These are phyloP conservation scores for Phoenicopterus ruber DNA, from an alignment of 2,113 vertebrate species.

Conservation along the genomic window DNA sequence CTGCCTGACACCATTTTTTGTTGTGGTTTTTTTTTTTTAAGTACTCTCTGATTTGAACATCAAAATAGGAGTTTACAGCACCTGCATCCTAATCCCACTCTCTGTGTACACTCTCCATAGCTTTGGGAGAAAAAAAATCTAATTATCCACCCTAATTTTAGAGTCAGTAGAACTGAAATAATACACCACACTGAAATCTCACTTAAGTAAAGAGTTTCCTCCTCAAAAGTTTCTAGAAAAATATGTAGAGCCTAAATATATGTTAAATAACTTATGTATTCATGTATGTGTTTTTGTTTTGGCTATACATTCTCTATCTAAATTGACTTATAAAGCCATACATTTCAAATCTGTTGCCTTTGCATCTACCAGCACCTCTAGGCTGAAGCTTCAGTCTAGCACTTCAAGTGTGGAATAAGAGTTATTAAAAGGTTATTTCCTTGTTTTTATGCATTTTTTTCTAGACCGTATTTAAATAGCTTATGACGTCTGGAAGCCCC, in stretches of 20 bases:
- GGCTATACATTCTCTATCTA: neutral
- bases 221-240: neutral
- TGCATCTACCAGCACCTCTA: neutral
- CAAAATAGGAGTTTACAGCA: neutral
- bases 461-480: neutral
- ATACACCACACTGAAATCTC: neutral
- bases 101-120: neutral
- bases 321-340: neutral
- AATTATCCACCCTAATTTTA: neutral
- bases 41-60: neutral
- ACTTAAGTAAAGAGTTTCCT: neutral
- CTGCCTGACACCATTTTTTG: neutral
- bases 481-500: slow-evolving; percentile 70
- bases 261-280: neutral
- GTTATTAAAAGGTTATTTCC: neutral
- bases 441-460: neutral
- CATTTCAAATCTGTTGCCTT: neutral
- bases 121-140: neutral
- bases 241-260: neutral
- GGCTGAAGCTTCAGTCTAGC: neutral
- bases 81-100: neutral
- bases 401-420: neutral
- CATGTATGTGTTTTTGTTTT: neutral
- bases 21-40: neutral
- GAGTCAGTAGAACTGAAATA: neutral